Conservation (phyloP, 1,140 invertebrate genomes). For the Solenopsis invicta region DNA sequence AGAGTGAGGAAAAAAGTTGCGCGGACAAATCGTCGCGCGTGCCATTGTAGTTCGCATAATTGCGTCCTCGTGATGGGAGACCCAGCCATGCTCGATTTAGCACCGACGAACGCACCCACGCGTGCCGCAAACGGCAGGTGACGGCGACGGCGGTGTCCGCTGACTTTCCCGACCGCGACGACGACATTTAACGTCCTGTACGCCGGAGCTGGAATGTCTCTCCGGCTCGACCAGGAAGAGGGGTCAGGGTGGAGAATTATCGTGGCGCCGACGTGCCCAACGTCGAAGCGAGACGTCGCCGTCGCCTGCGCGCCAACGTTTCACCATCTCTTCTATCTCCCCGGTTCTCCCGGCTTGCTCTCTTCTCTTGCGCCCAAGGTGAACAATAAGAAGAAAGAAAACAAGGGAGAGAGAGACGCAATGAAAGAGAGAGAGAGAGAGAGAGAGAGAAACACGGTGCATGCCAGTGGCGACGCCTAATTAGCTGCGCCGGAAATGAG, state of each 20-base stretch:
- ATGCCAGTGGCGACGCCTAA: conserved; percentile 72
- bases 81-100: not conserved
- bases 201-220: not conserved
- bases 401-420: conserved; percentile 1
- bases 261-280: conserved; percentile 75
- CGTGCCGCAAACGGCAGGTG: not conserved
- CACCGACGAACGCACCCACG: conserved; percentile 1
- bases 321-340: not conserved
- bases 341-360: not conserved
- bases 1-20: not conserved
- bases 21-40: not conserved
- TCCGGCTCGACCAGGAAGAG: conserved; percentile 48
- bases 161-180: conserved; percentile 79
- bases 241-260: conserved; percentile 79
- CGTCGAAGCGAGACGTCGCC: conserved; percentile 70
- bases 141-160: conserved; percentile 60
- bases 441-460: conserved; percentile 23
- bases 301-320: conserved; percentile 29
- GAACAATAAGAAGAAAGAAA: not conserved
- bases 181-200: conserved; percentile 81
- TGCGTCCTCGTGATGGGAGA: conserved; percentile 23
- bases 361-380: not conserved
- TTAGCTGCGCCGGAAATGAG: conserved; percentile 78
- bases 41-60: conserved; percentile 64
- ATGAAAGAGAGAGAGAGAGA: conserved; percentile 11